phyloP scores from a whole-genome alignment of 2,888 invertebrate genomes.

The Yponomeuta malinellus region DNA sequence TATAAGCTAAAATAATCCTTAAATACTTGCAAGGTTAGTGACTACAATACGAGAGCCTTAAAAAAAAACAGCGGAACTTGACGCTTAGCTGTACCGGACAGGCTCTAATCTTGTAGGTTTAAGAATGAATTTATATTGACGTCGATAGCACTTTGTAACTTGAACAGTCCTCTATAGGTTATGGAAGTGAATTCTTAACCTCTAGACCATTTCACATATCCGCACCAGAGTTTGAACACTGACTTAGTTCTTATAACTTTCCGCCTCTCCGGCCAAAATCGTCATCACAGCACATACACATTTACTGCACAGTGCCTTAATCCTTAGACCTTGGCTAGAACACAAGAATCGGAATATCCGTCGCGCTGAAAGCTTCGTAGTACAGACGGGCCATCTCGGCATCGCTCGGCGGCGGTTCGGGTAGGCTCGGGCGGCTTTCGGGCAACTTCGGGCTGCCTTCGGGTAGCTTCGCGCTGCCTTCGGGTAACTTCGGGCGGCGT shows the following conservation, averaged over 20 bases:
- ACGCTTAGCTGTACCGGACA: too few relatives aligned
- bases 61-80: too few relatives aligned
- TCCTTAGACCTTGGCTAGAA: conserved; percentile 27
- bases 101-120: too few relatives aligned
- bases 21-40: too few relatives aligned
- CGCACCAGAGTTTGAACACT: too few relatives aligned
- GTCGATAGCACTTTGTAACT: too few relatives aligned
- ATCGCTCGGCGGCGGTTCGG: not conserved
- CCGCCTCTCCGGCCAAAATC: not conserved
- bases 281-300: not conserved
- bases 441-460: not conserved
- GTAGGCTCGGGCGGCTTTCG: conserved; percentile 15
- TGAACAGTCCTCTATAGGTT: too few relatives aligned
- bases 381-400: not conserved
- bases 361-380: not conserved
- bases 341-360: conserved; percentile 28
- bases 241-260: conserved; percentile 8
- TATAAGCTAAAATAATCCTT: too few relatives aligned
- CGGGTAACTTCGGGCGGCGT: not conserved
- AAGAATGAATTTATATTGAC: too few relatives aligned
- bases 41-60: too few relatives aligned
- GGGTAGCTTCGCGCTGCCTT: not conserved
- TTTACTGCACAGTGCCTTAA: not conserved
- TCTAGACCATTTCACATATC: too few relatives aligned
- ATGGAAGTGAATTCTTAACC: too few relatives aligned